phyloP scores from a whole-genome alignment of 35 echinoderm and acorn worm genomes.

The Apostichopus japonicus region DNA sequence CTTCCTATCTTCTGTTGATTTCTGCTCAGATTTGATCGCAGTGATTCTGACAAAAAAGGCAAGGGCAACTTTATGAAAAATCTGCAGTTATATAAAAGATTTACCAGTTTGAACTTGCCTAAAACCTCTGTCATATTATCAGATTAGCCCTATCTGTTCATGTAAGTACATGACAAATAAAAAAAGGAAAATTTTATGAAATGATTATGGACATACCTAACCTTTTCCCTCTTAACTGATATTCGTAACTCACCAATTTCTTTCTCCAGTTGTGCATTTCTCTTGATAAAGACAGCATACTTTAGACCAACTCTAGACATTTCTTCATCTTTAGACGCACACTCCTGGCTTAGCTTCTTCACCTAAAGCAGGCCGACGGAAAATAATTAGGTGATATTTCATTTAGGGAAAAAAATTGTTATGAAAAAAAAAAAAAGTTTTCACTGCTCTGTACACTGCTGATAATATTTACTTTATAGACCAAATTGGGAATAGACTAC shows the following conservation, averaged over 20 bases:
- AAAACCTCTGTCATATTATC: too few species aligned
- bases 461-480: too few species aligned
- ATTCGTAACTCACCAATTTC: slow-evolving; percentile 56
- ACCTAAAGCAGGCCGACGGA: slow-evolving; percentile 10
- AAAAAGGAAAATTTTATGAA: too few species aligned
- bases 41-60: slow-evolving; percentile 1
- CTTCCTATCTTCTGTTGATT: not conserved
- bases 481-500: too few species aligned
- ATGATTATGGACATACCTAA: not conserved
- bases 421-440: too few species aligned
- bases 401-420: too few species aligned
- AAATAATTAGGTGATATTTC: too few species aligned
- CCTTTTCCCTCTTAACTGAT: not conserved
- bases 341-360: slow-evolving; percentile 63
- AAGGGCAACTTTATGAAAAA: not conserved
- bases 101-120: too few species aligned
- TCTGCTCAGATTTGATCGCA: not conserved
- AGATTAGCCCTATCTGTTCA: too few species aligned
- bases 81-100: too few species aligned
- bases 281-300: slow-evolving; percentile 52
- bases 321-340: slow-evolving; percentile 69
- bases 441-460: too few species aligned
- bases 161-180: too few species aligned
- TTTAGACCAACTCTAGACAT: slow-evolving; percentile 59
- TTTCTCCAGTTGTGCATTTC: slow-evolving; percentile 59